A percentile compares a stretch with the other conserved stretches of the same genome.
phyloP scores from a whole-genome alignment of 1,140 invertebrate genomes.

The Pseudomyrmex pallidus region DNA sequence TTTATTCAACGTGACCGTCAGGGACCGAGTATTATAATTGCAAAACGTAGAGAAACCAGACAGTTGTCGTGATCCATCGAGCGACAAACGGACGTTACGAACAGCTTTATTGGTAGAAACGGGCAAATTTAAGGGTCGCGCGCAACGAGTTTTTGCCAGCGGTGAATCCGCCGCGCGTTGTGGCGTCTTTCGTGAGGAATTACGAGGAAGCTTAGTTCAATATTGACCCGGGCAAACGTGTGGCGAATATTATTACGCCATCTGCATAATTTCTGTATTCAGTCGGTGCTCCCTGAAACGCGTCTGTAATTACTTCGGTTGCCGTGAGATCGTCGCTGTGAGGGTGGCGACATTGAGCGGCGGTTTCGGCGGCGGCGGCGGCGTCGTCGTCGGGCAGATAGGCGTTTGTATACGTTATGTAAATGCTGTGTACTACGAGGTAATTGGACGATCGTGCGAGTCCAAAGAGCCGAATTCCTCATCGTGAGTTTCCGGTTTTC shows the following conservation, averaged over 20 bases:
- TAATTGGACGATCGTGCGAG: conserved; percentile 78
- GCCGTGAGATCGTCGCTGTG: conserved; percentile 74
- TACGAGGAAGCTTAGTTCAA: conserved; percentile 81
- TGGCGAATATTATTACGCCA: conserved; percentile 83
- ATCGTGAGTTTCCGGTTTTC: conserved; percentile 18
- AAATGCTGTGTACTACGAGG: conserved; percentile 77
- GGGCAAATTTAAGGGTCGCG: conserved; percentile 48
- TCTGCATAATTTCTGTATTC: conserved; percentile 84
- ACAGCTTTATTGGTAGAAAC: conserved; percentile 4
- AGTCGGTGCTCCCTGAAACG: conserved; percentile 81
- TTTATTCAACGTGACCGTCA: conserved; percentile 16
- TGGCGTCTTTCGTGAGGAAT: conserved; percentile 73
- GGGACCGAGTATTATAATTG: conserved; percentile 36
- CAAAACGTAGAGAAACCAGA: conserved; percentile 32
- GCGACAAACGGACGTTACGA: conserved; percentile 14
- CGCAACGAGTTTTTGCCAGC: conserved; percentile 52
- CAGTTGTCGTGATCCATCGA: background rate
- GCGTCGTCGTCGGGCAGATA: conserved; percentile 63
- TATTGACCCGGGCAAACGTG: conserved; percentile 83
- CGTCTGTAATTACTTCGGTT: conserved; percentile 83
- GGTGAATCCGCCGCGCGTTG: background rate
- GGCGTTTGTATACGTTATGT: conserved; percentile 77
- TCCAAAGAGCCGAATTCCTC: conserved; percentile 69
- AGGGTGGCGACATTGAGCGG: conserved; percentile 64
- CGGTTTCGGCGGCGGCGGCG: conserved; percentile 14